Conservation (phyloP, 1,140 invertebrate species). For the Anoplophora glabripennis region DNA sequence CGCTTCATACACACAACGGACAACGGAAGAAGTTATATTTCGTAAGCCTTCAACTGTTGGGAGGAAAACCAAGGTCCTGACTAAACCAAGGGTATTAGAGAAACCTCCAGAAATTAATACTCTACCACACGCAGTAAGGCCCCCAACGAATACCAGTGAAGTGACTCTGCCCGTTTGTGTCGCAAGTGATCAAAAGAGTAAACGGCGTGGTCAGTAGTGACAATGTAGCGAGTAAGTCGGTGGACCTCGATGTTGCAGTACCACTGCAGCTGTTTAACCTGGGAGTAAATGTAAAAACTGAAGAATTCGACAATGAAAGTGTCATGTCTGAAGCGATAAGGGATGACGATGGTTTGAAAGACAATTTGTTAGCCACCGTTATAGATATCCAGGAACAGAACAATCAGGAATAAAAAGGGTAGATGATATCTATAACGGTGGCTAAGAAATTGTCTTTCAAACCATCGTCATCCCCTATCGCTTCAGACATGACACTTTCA, state of each 20-base stretch:
- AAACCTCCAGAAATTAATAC: too few species aligned
- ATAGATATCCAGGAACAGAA: conserved; percentile 2
- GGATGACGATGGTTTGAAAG: conserved; percentile 1
- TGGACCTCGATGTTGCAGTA: too few species aligned
- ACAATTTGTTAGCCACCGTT: not conserved
- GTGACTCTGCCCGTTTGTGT: not conserved
- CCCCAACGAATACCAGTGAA: too few species aligned
- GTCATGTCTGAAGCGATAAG: not conserved
- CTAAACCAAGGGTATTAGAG: too few species aligned
- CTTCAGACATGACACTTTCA: not conserved
- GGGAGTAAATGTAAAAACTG: too few species aligned
- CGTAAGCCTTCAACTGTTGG: too few species aligned
- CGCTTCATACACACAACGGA: too few species aligned
- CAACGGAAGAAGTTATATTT: too few species aligned
- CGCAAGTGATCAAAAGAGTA: not conserved
- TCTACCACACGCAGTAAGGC: too few species aligned
- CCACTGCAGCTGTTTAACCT: too few species aligned
- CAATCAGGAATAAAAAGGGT: conserved; percentile 3
- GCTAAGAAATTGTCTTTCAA: not conserved
- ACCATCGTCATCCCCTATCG: not conserved
- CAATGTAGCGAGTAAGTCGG: not conserved
- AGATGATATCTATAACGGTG: not conserved
- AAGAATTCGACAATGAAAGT: not conserved
- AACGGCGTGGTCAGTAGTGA: not conserved
- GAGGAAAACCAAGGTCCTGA: too few species aligned